Conservation (phyloP, 2,113 vertebrate species). For the Nesogale talazaci region DNA sequence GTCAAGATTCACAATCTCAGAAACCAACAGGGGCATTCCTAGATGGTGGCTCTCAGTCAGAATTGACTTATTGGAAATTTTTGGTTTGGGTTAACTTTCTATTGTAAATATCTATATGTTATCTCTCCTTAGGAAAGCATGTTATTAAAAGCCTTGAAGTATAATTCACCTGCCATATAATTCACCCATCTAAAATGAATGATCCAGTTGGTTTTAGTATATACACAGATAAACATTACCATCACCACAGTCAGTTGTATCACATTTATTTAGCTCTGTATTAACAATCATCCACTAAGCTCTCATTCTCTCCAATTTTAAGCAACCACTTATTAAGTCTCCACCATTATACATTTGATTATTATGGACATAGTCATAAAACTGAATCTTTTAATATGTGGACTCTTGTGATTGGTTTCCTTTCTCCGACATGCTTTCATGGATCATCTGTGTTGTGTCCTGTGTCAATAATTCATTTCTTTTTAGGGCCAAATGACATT, state of each 20-base stretch:
- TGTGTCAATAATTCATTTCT: not conserved
- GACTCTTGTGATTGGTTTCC: not conserved
- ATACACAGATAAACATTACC: not conserved
- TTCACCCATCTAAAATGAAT: not conserved
- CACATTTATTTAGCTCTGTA: too few relatives aligned
- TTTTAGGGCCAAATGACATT: not conserved
- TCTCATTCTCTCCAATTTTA: not conserved
- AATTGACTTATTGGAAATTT: too few relatives aligned
- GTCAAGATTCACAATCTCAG: too few relatives aligned
- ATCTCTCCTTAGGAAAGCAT: not conserved
- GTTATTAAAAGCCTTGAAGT: too few relatives aligned
- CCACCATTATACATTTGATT: not conserved
- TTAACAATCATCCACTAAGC: not conserved
- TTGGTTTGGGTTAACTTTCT: too few relatives aligned
- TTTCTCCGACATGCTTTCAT: not conserved
- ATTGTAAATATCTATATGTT: not conserved
- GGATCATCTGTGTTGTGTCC: not conserved
- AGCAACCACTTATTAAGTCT: not conserved
- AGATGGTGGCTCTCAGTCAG: too few relatives aligned
- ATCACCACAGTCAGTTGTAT: not conserved
- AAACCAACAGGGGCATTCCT: too few relatives aligned
- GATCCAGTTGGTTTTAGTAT: not conserved
- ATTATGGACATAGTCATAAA: not conserved
- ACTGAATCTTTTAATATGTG: not conserved
- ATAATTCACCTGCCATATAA: not conserved